phyloP scores from a whole-genome alignment of 53 echinoderm and acorn worm genomes.

The Crossaster papposus region DNA sequence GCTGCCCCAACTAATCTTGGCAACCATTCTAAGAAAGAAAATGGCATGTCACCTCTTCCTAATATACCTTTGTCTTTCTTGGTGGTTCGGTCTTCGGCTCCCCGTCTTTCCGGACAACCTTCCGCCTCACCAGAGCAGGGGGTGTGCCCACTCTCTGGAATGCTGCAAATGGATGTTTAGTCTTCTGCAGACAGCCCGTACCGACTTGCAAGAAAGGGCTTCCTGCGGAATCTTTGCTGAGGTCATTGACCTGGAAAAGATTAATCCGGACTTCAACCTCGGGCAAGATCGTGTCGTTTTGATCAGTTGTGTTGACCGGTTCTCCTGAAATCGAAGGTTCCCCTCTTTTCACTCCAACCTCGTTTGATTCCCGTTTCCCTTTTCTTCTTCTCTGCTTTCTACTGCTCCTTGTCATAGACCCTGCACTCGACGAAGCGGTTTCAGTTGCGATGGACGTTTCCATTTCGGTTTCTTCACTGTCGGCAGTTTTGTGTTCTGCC shows the following conservation, averaged over 20 bases:
- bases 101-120: neutral
- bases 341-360: neutral
- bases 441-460: too few species aligned
- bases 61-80: slow-evolving; percentile 48
- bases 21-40: too few species aligned
- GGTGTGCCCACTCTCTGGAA: slow-evolving; percentile 69
- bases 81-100: slow-evolving; percentile 61
- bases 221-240: neutral
- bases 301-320: neutral
- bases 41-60: neutral
- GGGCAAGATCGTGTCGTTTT: neutral
- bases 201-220: neutral
- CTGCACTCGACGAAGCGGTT: neutral
- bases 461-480: neutral
- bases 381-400: neutral
- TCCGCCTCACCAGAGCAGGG: slow-evolving; percentile 49
- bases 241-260: neutral
- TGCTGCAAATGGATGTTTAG: slow-evolving; percentile 67
- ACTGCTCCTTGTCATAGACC: neutral
- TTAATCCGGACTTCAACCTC: slow-evolving; percentile 9
- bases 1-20: too few species aligned
- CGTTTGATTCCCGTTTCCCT: slow-evolving; percentile 24
- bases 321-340: neutral
- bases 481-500: neutral
- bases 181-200: neutral